Evolutionary conservation across 2,888 invertebrate genomes (phyloP), one percentile per base, ranked within the genome.

Genomic region (Nectonema munidae): DNA sequence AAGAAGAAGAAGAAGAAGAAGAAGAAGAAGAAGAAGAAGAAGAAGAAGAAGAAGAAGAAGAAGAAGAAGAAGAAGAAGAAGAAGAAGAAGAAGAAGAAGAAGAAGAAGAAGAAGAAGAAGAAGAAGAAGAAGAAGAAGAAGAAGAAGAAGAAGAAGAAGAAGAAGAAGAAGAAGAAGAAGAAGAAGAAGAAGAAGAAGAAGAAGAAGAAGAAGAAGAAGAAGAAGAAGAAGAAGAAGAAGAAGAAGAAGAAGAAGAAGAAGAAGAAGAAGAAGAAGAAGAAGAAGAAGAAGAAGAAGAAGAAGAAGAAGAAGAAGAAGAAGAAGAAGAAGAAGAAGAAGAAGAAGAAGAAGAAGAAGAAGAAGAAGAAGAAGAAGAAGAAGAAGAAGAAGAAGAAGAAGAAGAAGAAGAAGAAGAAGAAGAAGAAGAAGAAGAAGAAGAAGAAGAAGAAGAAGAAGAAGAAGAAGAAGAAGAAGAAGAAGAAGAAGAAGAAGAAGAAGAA

Each of bases 1-100:
- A 25, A 25, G 25, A 25, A 25, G 25, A 25, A 25, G 25, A 25
- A 25, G 25, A 25, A 25, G 25, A 25, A 25, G 25, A 25, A 25
- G 25, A 25, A 25, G 25, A 25, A 25, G 25, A 25, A 25, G 25
- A 25, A 25, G 25, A 25, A 25, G 25, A 25, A 25, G 25, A 25
- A 25, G 25, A 25, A 25, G 25, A 25, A 25, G 25, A 25, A 25
- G 25, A 25, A 25, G 25, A 25, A 25, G 25, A 25, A 25, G 25
- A 25, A 25, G 25, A 25, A 25, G 25, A 25, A 25, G 25, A 25
- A 25, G 25, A 25, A 25, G 25, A 25, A 25, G 25, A 25, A 25
- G 25, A 25, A 25, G 25, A 25, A 25, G 25, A 25, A 25, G 25
- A 25, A 25, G 25, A 25, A 25, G 25, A 25, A 25, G 25, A 25